Conservation (phyloP, 1,140 invertebrate genomes). For the Platorchestia sp. region DNA sequence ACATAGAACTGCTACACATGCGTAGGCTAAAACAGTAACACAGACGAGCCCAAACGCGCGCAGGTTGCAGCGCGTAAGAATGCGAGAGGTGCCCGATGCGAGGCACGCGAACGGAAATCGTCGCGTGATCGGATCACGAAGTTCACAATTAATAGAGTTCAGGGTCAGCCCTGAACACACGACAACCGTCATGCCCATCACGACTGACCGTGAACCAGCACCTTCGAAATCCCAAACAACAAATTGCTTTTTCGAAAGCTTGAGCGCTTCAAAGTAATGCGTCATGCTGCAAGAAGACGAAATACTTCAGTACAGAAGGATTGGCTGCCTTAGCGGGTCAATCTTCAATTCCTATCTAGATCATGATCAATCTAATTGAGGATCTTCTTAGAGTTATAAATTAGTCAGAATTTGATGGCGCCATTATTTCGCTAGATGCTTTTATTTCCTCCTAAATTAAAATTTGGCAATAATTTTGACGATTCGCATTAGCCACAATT, state of each 20-base stretch:
- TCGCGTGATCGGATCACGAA: conserved; percentile 29
- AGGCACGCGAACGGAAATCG: background rate
- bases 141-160: conserved; percentile 26
- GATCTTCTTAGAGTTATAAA: too few species aligned
- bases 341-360: background rate
- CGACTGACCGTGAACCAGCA: conserved; percentile 45
- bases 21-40: too few species aligned
- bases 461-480: too few species aligned
- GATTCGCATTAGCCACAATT: too few species aligned
- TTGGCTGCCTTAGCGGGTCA: background rate
- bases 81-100: background rate
- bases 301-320: background rate
- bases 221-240: background rate
- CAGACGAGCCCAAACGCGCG: background rate
- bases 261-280: background rate
- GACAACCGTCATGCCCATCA: conserved; percentile 4
- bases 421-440: too few species aligned
- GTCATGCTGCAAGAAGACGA: background rate
- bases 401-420: too few species aligned
- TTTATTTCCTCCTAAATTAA: too few species aligned
- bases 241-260: background rate
- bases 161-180: background rate
- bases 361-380: background rate
- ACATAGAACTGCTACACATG: too few species aligned
- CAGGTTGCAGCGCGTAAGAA: background rate